These are phyloP conservation scores for Loripinus fragilis DNA, from an alignment of 2,888 invertebrate genomes.

Conservation along the genomic window DNA sequence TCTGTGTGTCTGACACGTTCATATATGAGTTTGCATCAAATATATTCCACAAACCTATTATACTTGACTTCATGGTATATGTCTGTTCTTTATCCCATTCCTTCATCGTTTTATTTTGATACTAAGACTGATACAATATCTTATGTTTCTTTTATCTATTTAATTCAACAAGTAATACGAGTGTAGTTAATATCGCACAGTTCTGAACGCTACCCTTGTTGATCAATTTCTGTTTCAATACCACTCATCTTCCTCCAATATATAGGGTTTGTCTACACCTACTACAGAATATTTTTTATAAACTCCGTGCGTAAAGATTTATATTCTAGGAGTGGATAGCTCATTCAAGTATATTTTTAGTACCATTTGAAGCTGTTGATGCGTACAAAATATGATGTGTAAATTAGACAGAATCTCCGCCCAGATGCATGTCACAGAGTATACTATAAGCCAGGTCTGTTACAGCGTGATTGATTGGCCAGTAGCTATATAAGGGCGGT, in stretches of 20 bases:
- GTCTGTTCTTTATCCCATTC: neutral
- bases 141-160: neutral
- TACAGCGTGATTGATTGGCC: neutral
- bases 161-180: neutral
- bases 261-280: conserved; percentile 4
- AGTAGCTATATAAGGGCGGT: neutral
- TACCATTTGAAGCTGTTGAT: neutral
- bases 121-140: neutral
- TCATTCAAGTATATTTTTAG: conserved; percentile 2
- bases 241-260: neutral
- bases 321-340: conserved; percentile 11
- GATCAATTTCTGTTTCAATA: neutral
- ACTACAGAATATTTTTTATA: neutral
- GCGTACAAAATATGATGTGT: neutral
- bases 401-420: neutral
- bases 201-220: neutral
- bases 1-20: neutral
- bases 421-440: neutral
- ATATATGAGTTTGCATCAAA: neutral
- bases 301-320: neutral
- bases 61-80: neutral
- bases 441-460: neutral
- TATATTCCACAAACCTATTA: neutral
- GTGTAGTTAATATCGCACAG: neutral
- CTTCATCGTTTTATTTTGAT: neutral